Conservation (phyloP, 2,113 vertebrate species). For the Cheirogaleus medius region DNA sequence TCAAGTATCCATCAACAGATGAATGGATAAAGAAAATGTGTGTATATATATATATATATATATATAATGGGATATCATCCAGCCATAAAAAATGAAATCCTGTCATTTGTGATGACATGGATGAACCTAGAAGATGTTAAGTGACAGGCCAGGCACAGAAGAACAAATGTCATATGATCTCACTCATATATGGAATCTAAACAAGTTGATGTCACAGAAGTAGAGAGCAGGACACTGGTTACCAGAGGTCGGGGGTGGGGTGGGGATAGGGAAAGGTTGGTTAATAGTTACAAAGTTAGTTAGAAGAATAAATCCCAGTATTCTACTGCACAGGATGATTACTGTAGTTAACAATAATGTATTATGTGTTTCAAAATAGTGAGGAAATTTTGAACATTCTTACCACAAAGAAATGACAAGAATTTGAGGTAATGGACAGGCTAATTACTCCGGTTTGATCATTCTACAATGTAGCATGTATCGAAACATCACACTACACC, state of each 20-base stretch:
- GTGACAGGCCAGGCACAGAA: background rate
- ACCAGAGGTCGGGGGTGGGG: background rate
- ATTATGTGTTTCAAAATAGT: background rate
- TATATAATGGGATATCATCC: background rate
- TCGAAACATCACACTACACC: background rate
- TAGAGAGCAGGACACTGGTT: background rate
- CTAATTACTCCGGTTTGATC: background rate
- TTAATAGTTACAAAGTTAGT: background rate
- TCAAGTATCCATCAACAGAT: background rate
- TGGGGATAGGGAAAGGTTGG: background rate
- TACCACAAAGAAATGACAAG: background rate
- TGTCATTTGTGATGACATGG: background rate
- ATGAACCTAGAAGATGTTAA: background rate
- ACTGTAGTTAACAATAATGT: background rate
- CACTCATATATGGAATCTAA: background rate
- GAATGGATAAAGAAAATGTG: background rate
- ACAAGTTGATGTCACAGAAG: background rate
- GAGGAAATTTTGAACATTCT: background rate
- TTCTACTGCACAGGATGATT: background rate
- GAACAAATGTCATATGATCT: background rate
- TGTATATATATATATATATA: background rate
- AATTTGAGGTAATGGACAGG: background rate
- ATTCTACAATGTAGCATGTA: background rate
- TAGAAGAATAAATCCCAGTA: background rate
- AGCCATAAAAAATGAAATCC: background rate